phyloP scores from a whole-genome alignment of 2,888 invertebrate genomes.

The Acrobeloides nanus region DNA sequence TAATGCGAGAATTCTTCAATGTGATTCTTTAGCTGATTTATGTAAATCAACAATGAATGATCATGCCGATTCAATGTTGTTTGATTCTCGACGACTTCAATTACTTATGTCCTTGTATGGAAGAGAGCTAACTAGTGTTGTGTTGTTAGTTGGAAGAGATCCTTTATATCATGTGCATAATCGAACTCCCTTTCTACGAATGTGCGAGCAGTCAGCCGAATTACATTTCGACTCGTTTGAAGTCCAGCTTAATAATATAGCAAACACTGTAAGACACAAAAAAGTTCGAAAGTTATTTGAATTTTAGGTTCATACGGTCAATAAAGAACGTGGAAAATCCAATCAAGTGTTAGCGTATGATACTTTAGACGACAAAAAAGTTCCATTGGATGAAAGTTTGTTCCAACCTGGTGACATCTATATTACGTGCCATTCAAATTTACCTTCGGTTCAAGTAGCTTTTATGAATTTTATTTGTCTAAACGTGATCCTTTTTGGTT shows the following conservation, averaged over 20 bases:
- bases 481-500: slow-evolving; percentile 84
- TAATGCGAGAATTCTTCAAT: slow-evolving; percentile 82
- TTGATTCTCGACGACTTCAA: slow-evolving; percentile 70
- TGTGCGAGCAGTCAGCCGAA: slow-evolving; percentile 77
- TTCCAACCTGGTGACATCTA: slow-evolving; percentile 55
- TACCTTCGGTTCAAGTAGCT: slow-evolving; percentile 38
- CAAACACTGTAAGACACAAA: slow-evolving; percentile 10
- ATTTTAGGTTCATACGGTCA: slow-evolving; percentile 12
- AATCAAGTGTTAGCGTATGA: slow-evolving; percentile 23
- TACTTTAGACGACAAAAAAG: neutral
- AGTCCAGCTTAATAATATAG: slow-evolving; percentile 66
- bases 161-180: slow-evolving; percentile 60
- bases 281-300: neutral
- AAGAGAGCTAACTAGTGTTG: slow-evolving; percentile 76
- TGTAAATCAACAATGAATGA: slow-evolving; percentile 10
- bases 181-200: slow-evolving; percentile 62
- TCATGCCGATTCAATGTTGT: slow-evolving; percentile 1
- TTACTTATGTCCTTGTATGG: slow-evolving; percentile 81
- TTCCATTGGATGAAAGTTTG: slow-evolving; percentile 18
- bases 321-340: slow-evolving; percentile 7
- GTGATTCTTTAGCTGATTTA: slow-evolving; percentile 60
- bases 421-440: slow-evolving; percentile 53
- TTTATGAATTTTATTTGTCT: slow-evolving; percentile 56
- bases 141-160: slow-evolving; percentile 70
- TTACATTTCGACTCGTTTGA: slow-evolving; percentile 85